Percentiles rank a stretch among this genome's conserved stretches.
Evolutionary conservation across 2,888 invertebrate genomes (phyloP).

Genomic region (Sphinx pinastri): DNA sequence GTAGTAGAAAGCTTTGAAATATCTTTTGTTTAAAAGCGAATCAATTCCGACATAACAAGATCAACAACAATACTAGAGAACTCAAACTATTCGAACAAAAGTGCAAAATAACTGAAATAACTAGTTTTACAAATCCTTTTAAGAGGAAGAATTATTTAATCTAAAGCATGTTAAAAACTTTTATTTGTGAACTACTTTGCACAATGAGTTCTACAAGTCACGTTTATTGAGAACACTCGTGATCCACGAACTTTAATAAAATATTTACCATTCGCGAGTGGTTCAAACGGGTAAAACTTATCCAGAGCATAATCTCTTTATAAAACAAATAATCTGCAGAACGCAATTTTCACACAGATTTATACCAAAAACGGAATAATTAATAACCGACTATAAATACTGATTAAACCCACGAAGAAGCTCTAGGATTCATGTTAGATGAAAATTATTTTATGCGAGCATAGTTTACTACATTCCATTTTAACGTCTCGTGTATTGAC

Average conservation of each 20-base stretch:
- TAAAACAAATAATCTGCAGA: constrained; percentile 3
- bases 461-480: background rate
- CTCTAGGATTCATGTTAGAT: background rate
- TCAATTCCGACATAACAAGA: constrained; percentile 25
- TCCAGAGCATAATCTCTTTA: background rate
- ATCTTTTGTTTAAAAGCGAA: background rate
- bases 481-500: background rate
- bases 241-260: background rate
- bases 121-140: constrained; percentile 58
- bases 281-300: background rate
- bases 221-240: background rate
- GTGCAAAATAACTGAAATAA: constrained; percentile 52
- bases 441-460: background rate
- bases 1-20: background rate
- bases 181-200: constrained; percentile 6
- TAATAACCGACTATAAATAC: constrained; percentile 23
- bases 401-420: background rate
- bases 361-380: constrained; percentile 24
- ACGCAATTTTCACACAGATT: background rate
- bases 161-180: constrained; percentile 29
- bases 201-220: constrained; percentile 14
- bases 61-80: constrained; percentile 43
- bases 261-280: background rate
- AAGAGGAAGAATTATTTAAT: constrained; percentile 37
- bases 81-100: constrained; percentile 58